Evolutionary conservation across 2,888 invertebrate species (phyloP).

Genomic region (Isoperla grammatica): DNA sequence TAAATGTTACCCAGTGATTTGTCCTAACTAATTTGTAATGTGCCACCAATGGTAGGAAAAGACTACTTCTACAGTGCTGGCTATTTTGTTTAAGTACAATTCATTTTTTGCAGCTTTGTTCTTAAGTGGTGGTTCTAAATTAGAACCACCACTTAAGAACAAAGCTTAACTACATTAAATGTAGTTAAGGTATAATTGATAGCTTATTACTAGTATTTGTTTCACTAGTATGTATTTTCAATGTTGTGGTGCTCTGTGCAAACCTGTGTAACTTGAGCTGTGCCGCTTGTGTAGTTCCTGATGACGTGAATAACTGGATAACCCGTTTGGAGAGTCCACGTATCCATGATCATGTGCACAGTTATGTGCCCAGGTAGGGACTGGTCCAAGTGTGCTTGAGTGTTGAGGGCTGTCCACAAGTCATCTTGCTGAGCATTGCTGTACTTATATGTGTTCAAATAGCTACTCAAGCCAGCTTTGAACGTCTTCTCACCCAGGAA

Average conservation of each 20-base stretch:
- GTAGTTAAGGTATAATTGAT: too few relatives aligned
- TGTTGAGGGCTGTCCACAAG: slow-evolving; percentile 44
- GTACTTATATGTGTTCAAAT: slow-evolving; percentile 44
- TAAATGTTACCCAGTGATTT: not conserved
- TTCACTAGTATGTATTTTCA: too few relatives aligned
- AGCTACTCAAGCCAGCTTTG: slow-evolving; percentile 48
- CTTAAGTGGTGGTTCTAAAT: too few relatives aligned
- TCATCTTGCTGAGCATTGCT: slow-evolving; percentile 45
- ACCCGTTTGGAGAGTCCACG: slow-evolving; percentile 45
- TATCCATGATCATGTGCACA: slow-evolving; percentile 42
- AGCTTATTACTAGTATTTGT: too few relatives aligned
- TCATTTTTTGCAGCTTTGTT: too few relatives aligned
- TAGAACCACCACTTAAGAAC: too few relatives aligned
- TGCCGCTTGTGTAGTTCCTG: slow-evolving; percentile 32
- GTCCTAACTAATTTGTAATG: too few relatives aligned
- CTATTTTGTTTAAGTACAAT: too few relatives aligned
- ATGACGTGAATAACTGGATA: slow-evolving; percentile 36
- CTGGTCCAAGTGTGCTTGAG: slow-evolving; percentile 38
- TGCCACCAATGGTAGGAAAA: too few relatives aligned
- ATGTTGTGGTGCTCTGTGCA: too few relatives aligned
- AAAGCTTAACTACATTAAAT: too few relatives aligned
- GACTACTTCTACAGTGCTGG: too few relatives aligned
- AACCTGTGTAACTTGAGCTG: slow-evolving; percentile 36
- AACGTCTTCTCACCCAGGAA: slow-evolving; percentile 60
- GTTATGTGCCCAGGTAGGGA: slow-evolving; percentile 35